phyloP scores from a whole-genome alignment of 2,797 vertebrate genomes.

The Steatocranus sp. region DNA sequence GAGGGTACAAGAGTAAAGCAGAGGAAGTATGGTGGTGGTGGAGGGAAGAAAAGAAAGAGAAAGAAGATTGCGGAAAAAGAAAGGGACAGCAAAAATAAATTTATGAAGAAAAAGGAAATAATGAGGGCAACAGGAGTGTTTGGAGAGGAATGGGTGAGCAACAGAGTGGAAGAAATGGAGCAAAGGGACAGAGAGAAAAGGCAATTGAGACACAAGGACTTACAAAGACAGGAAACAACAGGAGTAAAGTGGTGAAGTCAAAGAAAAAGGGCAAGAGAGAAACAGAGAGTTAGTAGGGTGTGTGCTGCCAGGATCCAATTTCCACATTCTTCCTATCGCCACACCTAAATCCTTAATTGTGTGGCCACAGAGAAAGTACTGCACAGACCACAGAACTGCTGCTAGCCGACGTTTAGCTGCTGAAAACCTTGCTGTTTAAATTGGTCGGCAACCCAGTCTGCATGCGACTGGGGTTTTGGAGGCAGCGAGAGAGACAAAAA shows the following conservation, averaged over 20 bases:
- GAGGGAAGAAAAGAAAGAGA: neutral
- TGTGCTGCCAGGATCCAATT: slow-evolving; percentile 76
- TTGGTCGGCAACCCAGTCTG: slow-evolving; percentile 71
- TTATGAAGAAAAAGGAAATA: neutral
- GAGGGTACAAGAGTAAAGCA: neutral
- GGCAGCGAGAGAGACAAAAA: slow-evolving; percentile 17
- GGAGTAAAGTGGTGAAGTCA: slow-evolving; percentile 21
- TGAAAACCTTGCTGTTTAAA: slow-evolving; percentile 75
- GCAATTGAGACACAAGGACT: neutral
- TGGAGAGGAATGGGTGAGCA: neutral
- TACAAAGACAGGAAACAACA: slow-evolving; percentile 14
- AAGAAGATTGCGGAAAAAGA: neutral
- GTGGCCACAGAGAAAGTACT: slow-evolving; percentile 79
- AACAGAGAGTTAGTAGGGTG: slow-evolving; percentile 72
- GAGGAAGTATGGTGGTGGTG: neutral
- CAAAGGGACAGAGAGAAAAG: neutral
- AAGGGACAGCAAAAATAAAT: neutral
- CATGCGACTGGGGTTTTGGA: slow-evolving; percentile 64
- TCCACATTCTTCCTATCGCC: slow-evolving; percentile 82
- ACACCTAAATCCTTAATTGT: slow-evolving; percentile 84
- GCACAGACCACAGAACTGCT: slow-evolving; percentile 75
- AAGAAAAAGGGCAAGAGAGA: slow-evolving; percentile 36
- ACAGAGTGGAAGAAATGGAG: neutral
- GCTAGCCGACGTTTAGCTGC: slow-evolving; percentile 71
- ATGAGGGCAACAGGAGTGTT: neutral